Conservation (phyloP, 2,888 invertebrate species). For the Oscheius sp. region DNA sequence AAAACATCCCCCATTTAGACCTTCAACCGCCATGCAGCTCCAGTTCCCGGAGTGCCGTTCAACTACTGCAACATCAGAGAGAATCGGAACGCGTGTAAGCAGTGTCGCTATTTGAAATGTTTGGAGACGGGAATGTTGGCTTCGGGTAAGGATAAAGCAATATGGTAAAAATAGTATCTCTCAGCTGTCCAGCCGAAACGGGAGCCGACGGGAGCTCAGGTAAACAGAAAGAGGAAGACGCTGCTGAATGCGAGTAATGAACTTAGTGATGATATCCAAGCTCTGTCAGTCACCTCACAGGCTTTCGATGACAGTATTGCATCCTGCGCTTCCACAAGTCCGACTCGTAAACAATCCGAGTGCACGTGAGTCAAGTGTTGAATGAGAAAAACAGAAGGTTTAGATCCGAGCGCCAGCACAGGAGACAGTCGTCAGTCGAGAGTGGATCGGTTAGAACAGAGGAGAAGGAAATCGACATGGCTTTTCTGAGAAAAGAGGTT, state of each 20-base stretch:
- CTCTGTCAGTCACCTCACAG: background rate
- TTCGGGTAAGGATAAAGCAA: slow-evolving; percentile 37
- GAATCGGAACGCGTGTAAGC: slow-evolving; percentile 65
- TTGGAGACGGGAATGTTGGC: slow-evolving; percentile 67
- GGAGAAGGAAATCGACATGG: background rate
- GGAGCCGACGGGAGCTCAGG: slow-evolving; percentile 70
- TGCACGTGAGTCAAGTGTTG: too few species aligned
- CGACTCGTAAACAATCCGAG: background rate
- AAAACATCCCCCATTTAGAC: background rate
- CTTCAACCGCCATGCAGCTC: slow-evolving; percentile 26
- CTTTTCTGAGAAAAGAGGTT: background rate
- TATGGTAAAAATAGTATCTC: slow-evolving; percentile 10
- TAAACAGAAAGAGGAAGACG: slow-evolving; percentile 47
- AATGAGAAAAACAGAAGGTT: too few species aligned
- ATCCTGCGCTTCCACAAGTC: slow-evolving; percentile 1
- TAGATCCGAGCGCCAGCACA: too few species aligned
- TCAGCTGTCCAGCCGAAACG: slow-evolving; percentile 69
- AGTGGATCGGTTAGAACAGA: too few species aligned
- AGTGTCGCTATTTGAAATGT: slow-evolving; percentile 67
- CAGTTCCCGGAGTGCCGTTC: background rate
- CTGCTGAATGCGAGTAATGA: background rate
- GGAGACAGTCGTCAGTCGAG: too few species aligned
- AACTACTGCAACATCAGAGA: slow-evolving; percentile 19
- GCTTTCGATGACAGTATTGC: background rate
- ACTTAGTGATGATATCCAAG: background rate